These are phyloP conservation scores for Passer domesticus DNA, from an alignment of 2,113 vertebrate species.

Conservation along the genomic window DNA sequence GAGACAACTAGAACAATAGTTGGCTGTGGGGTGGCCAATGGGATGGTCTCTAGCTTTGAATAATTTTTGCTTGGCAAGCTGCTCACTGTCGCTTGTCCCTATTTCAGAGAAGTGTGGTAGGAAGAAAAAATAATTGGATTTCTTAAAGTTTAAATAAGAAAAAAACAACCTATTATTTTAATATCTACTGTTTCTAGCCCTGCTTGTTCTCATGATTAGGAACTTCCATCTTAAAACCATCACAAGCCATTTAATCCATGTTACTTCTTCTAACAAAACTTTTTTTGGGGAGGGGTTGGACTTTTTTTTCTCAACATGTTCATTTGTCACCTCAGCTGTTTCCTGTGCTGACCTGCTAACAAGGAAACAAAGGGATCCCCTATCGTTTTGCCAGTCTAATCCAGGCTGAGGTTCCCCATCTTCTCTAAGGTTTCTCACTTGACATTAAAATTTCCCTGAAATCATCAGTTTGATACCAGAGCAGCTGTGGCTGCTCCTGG, in stretches of 20 bases:
- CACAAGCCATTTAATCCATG: neutral
- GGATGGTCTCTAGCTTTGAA: neutral
- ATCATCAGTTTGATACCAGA: neutral
- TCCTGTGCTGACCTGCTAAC: neutral
- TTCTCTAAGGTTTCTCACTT: neutral
- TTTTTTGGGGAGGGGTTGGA: rapidly evolving
- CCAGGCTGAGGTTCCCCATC: neutral
- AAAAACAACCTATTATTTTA: neutral
- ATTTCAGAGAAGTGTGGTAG: neutral
- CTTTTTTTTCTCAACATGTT: neutral
- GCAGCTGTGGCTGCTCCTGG: neutral
- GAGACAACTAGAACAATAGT: neutral
- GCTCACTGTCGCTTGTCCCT: neutral
- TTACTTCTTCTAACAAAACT: neutral
- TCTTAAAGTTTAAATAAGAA: neutral
- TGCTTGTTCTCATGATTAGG: neutral
- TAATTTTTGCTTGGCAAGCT: neutral
- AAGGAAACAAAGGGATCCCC: neutral
- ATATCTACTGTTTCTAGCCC: neutral
- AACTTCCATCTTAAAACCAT: neutral
- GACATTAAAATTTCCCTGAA: neutral
- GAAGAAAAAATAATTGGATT: neutral
- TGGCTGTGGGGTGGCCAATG: neutral
- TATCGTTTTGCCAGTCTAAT: neutral
- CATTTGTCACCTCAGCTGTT: neutral